Base-by-base conservation (phyloP, 2,113 vertebrate species). In the Etheostoma cragini region DNA sequence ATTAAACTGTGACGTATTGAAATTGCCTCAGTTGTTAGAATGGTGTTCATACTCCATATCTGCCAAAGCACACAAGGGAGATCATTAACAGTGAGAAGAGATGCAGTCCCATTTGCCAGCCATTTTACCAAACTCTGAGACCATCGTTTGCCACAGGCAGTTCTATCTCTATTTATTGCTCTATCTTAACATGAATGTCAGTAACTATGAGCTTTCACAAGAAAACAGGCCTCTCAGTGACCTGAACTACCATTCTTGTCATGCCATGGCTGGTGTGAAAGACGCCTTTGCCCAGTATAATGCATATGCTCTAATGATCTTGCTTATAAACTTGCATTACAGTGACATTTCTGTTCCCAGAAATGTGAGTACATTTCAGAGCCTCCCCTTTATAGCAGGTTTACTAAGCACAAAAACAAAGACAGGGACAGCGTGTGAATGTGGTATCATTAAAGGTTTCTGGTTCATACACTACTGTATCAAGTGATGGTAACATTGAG, bases 71-170 rank as follows among this genome's bases (percentile, higher is more conserved):
- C 82, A 88, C 83, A 57, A 70, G 78, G 76, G 78, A 77, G 85
- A 84, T 87, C 71, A 87, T 90, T 89, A 88, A 88, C 81, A 87
- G 52, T 58, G 57, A 73, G 75, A 78, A 64, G 60, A 83, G 70
- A 79, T 66, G 50, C 42, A 87, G 58, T 77, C 54, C 68, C 21
- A 63, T 75, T 89, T 84, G 68, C 67, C 76, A 81, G 62, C 72
- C 83, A 76, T 72, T 63, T 84, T 38, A 87, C 81, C 80, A 82
- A 83, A 81, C 73, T 63, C 50, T 47, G 56, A 85, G 64, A 75
- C 57, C 42, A 72, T 83, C 57, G 67, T 77, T 87, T 85, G 72
- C 53, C 72, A 56, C 63, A 42, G 2, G 38, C 68, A 49, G 45
- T 46, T 50, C 38, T 80, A 35, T 85, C 70, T 88, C 50, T 72